phyloP scores from a whole-genome alignment of 2,888 invertebrate genomes.

The Nudaria mundana region DNA sequence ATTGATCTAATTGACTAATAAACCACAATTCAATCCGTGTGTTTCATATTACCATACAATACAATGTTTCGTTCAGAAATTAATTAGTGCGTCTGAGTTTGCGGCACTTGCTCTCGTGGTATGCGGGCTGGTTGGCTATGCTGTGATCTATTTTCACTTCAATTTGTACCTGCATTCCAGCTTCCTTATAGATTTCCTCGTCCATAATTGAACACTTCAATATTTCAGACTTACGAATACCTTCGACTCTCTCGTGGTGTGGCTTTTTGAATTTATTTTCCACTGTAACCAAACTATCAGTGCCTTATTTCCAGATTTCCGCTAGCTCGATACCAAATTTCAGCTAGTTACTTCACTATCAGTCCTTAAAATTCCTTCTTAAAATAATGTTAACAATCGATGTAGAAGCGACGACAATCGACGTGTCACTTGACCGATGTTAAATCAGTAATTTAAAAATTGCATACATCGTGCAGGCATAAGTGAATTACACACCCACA shows the following conservation, averaged over 20 bases:
- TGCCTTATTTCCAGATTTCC: too few relatives aligned
- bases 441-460: too few relatives aligned
- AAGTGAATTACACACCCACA: too few relatives aligned
- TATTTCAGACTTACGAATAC: background rate
- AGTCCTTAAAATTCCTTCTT: too few relatives aligned
- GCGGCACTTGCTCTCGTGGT: constrained; percentile 44
- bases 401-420: too few relatives aligned
- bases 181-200: constrained; percentile 24
- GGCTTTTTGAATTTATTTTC: too few relatives aligned
- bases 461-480: too few relatives aligned
- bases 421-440: too few relatives aligned
- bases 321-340: too few relatives aligned
- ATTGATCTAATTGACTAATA: constrained; percentile 31
- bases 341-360: too few relatives aligned
- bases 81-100: constrained; percentile 53
- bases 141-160: constrained; percentile 37
- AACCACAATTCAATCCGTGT: constrained; percentile 32
- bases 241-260: background rate
- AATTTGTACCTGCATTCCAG: constrained; percentile 33
- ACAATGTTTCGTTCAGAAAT: constrained; percentile 56
- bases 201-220: background rate
- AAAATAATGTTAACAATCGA: too few relatives aligned
- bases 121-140: constrained; percentile 35
- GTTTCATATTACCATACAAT: constrained; percentile 36
- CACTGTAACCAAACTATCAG: too few relatives aligned